Evolutionary conservation across 2,888 invertebrate species (phyloP).

Genomic region (Crepidodera aurea): DNA sequence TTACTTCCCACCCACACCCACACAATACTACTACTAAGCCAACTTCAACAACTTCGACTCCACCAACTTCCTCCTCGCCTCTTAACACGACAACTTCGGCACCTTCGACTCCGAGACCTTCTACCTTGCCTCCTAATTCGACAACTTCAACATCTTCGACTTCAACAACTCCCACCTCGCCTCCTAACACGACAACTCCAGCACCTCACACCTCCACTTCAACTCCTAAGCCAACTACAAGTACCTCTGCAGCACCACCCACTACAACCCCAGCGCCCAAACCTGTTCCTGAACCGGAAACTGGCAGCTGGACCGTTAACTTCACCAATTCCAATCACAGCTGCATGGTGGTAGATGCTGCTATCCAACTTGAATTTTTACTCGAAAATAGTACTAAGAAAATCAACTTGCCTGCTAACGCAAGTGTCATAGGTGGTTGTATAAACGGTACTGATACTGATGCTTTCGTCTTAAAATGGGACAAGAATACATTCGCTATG

Average conservation of each 20-base stretch:
- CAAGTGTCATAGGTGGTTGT: conserved; percentile 61
- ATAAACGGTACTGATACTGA: conserved; percentile 50
- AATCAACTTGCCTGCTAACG: conserved; percentile 61
- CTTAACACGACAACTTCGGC: not conserved
- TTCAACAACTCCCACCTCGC: conserved; percentile 43
- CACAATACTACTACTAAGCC: not conserved
- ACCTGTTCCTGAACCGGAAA: conserved; percentile 54
- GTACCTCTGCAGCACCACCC: conserved; percentile 57
- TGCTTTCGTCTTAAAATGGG: conserved; percentile 60
- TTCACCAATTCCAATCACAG: conserved; percentile 56
- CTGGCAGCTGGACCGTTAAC: conserved; percentile 64
- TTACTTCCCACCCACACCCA: not conserved
- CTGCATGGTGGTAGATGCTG: conserved; percentile 74
- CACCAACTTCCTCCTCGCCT: conserved; percentile 42
- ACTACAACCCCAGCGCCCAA: conserved; percentile 55
- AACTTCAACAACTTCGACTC: conserved; percentile 53
- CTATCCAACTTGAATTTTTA: conserved; percentile 70
- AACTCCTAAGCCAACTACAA: conserved; percentile 47
- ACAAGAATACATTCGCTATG: conserved; percentile 34
- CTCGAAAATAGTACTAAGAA: conserved; percentile 50
- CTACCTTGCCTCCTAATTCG: not conserved
- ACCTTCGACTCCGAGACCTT: not conserved
- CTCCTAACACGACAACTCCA: conserved; percentile 49
- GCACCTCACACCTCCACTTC: too few relatives aligned
- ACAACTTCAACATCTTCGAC: conserved; percentile 53